Evolutionary conservation across 1,140 invertebrate species (phyloP).

Genomic region (Bursaphelenchus mucronatus): DNA sequence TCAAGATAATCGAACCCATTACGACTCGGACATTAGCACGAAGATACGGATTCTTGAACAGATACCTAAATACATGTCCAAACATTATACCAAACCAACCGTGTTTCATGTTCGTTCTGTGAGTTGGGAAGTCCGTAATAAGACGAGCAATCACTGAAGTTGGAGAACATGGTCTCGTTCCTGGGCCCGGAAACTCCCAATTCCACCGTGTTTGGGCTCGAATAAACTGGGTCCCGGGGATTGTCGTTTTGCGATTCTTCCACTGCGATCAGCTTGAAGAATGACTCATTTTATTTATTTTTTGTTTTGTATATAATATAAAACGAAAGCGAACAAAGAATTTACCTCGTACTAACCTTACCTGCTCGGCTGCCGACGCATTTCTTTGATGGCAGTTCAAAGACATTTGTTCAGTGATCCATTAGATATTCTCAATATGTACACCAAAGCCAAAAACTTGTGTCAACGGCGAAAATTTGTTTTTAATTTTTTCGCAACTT

Average conservation of each 20-base stretch:
- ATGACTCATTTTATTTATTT: background rate
- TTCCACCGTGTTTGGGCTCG: conserved; percentile 19
- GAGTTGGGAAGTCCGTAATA: conserved; percentile 33
- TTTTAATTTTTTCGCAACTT: too few species aligned
- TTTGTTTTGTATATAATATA: too few species aligned
- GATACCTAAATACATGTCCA: conserved; percentile 26
- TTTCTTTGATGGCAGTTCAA: too few species aligned
- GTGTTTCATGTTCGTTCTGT: conserved; percentile 32
- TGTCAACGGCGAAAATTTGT: too few species aligned
- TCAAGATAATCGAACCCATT: conserved; percentile 41
- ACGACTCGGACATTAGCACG: conserved; percentile 46
- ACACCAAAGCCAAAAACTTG: too few species aligned
- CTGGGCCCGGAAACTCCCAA: conserved; percentile 4
- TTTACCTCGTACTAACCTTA: too few species aligned
- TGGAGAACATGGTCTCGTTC: conserved; percentile 34
- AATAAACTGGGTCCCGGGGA: conserved; percentile 6
- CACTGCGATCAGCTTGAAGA: conserved; percentile 11
- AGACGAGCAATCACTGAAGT: conserved; percentile 36
- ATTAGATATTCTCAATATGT: too few species aligned
- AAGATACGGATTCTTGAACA: conserved; percentile 39
- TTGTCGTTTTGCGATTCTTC: background rate
- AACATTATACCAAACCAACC: conserved; percentile 15
- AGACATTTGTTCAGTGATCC: too few species aligned
- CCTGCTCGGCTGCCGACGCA: too few species aligned
- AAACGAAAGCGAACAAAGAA: too few species aligned